These are phyloP conservation scores for Anguilla japonica DNA, from an alignment of 2,113 vertebrate genomes.

Conservation along the genomic window DNA sequence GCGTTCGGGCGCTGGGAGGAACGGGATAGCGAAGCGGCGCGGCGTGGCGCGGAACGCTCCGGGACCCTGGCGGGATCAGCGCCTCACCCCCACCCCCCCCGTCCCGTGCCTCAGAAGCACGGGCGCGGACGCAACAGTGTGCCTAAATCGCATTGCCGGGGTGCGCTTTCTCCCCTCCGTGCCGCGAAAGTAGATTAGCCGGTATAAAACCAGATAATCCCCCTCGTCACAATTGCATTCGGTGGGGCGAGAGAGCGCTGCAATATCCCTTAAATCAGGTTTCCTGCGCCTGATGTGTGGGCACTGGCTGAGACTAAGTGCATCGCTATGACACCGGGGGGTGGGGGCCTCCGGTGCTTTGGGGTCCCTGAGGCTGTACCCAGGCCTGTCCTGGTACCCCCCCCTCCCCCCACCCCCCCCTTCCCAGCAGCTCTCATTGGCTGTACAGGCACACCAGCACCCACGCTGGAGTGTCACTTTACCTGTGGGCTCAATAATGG, in stretches of 20 bases:
- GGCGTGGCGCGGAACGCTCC: neutral
- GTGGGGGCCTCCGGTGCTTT: neutral
- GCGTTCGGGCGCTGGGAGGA: neutral
- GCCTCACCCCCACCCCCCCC: neutral
- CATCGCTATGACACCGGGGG: neutral
- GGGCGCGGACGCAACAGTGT: slow-evolving; percentile 2
- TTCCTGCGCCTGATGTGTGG: slow-evolving; percentile 53
- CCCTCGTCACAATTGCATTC: slow-evolving; percentile 61
- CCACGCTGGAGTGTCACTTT: neutral
- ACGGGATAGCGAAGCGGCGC: neutral
- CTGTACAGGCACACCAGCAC: neutral
- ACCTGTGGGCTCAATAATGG: neutral
- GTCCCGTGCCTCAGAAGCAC: neutral
- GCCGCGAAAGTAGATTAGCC: slow-evolving; percentile 70
- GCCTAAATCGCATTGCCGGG: slow-evolving; percentile 24
- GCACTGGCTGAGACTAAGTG: neutral
- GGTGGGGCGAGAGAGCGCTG: slow-evolving; percentile 56
- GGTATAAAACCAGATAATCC: slow-evolving; percentile 73
- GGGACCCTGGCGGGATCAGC: slow-evolving; percentile 15
- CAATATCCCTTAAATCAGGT: slow-evolving; percentile 67
- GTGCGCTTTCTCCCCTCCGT: slow-evolving; percentile 13
- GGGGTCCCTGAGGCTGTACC: neutral
- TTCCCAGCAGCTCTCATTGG: neutral
- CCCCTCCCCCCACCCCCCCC: neutral
- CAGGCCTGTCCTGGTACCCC: neutral